Percentiles rank a stretch among this genome's conserved stretches.
phyloP scores from a whole-genome alignment of 2,888 invertebrate species.

The Leptinotarsa tumamoca region DNA sequence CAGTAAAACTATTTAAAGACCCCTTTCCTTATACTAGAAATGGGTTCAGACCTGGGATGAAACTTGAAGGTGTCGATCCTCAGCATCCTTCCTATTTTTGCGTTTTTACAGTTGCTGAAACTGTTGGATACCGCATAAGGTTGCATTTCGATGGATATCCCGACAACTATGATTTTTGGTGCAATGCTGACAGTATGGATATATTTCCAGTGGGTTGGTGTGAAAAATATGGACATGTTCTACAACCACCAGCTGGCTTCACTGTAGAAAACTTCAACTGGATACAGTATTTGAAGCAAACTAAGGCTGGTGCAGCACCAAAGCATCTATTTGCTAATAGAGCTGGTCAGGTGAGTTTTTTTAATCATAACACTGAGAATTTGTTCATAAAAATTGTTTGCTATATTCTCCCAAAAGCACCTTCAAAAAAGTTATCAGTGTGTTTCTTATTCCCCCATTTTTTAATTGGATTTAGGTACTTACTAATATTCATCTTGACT shows the following conservation, averaged over 20 bases:
- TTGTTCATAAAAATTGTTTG: neutral
- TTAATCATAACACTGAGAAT: constrained; percentile 16
- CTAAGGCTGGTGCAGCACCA: constrained; percentile 82
- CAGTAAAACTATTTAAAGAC: constrained; percentile 82
- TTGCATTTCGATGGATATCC: constrained; percentile 94
- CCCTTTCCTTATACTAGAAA: constrained; percentile 83
- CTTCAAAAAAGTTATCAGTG: no score
- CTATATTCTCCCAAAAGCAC: no score
- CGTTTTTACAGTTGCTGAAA: constrained; percentile 86
- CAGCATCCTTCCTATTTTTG: constrained; percentile 90
- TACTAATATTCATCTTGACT: no score
- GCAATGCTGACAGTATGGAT: constrained; percentile 90
- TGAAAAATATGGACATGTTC: constrained; percentile 80
- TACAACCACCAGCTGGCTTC: constrained; percentile 84
- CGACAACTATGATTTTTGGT: constrained; percentile 92
- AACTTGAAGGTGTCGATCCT: constrained; percentile 94
- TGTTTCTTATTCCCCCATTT: no score
- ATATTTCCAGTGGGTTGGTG: constrained; percentile 97
- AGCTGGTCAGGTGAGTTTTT: constrained; percentile 71
- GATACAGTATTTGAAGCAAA: constrained; percentile 83
- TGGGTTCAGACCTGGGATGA: constrained; percentile 85
- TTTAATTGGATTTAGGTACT: no score
- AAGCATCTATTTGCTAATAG: constrained; percentile 81
- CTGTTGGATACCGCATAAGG: constrained; percentile 84
- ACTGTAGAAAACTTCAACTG: constrained; percentile 79